Evolutionary conservation across 2,113 vertebrate species (phyloP).

Genomic region (Parus major): DNA sequence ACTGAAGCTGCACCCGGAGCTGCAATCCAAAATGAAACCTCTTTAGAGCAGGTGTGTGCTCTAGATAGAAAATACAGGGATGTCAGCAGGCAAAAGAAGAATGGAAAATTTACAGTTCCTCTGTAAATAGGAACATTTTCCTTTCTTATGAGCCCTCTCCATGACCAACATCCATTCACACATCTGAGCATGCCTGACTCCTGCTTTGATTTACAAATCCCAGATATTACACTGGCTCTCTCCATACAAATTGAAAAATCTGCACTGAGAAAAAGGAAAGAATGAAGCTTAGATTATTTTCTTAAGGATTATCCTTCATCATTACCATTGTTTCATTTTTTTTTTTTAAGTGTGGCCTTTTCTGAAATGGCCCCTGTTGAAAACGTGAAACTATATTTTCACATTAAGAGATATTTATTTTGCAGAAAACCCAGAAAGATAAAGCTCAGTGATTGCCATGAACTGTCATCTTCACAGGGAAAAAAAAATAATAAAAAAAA

Average conservation of each 20-base stretch:
- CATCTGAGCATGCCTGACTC: background rate
- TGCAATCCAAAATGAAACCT: background rate
- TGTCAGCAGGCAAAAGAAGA: background rate
- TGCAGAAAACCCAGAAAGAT: constrained; percentile 7
- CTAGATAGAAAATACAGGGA: background rate
- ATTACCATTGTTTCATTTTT: background rate
- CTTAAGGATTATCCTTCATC: background rate
- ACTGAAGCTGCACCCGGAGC: background rate
- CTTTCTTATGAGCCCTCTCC: background rate
- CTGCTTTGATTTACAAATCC: background rate
- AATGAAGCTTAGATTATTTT: background rate
- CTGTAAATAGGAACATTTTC: background rate
- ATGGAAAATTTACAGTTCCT: background rate
- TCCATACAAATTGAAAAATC: background rate
- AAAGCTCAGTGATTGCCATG: constrained; percentile 12
- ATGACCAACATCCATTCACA: background rate
- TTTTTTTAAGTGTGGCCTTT: background rate
- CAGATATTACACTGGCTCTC: background rate
- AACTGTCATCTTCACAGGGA: background rate
- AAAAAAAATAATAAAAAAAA: background rate
- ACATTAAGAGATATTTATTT: background rate
- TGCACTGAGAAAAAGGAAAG: background rate
- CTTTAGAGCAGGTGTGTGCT: rapidly evolving
- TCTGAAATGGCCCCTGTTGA: background rate
- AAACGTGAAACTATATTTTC: background rate